Percentiles rank a stretch among this genome's conserved stretches.
Evolutionary conservation across 2,888 invertebrate species (phyloP).

Genomic region (Parnassius mnemosyne): DNA sequence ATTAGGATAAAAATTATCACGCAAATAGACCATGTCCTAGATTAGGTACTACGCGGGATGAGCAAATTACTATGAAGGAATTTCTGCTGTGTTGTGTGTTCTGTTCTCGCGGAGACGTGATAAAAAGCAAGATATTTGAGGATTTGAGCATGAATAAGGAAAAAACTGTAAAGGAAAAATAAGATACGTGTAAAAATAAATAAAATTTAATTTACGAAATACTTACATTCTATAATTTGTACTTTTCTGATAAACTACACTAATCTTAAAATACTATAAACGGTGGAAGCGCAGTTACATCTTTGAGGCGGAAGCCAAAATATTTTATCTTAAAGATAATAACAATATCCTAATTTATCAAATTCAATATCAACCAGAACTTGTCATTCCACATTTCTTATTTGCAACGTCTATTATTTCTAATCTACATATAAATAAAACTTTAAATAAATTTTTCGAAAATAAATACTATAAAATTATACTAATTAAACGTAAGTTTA

Average conservation of each 20-base stretch:
- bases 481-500: slow-evolving; percentile 13
- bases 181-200: slow-evolving; percentile 5
- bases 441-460: not conserved
- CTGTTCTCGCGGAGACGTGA: no score
- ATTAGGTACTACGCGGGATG: no score
- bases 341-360: no score
- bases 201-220: slow-evolving; percentile 9
- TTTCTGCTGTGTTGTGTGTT: no score
- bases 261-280: not conserved
- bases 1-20: no score
- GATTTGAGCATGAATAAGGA: no score
- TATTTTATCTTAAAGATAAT: not conserved
- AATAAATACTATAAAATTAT: slow-evolving; percentile 7
- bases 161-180: no score
- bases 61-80: no score
- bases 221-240: slow-evolving; percentile 18
- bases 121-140: no score
- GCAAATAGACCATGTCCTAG: no score
- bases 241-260: slow-evolving; percentile 15
- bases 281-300: not conserved
- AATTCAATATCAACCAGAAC: not conserved
- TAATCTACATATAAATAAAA: not conserved
- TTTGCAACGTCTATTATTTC: not conserved
- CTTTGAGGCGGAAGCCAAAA: not conserved
- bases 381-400: not conserved